A percentile compares a stretch with the other conserved stretches of the same genome.
These are phyloP conservation scores for Laodelphax striatellus DNA, from an alignment of 1,140 invertebrate species.

Conservation along the genomic window DNA sequence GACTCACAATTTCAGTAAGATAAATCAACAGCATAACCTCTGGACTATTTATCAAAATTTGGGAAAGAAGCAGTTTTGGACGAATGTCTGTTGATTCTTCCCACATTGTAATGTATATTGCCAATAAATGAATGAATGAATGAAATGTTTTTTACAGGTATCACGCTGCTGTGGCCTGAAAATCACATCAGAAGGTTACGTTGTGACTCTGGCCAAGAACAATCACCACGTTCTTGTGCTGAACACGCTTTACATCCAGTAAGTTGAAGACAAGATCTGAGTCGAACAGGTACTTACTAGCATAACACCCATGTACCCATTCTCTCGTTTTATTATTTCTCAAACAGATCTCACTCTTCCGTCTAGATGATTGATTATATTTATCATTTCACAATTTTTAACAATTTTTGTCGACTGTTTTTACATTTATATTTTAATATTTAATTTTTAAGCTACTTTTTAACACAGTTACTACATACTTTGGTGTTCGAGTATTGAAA, in stretches of 20 bases:
- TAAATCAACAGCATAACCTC: too few relatives aligned
- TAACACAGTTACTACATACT: background rate
- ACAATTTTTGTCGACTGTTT: background rate
- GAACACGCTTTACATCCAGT: slow-evolving; percentile 87
- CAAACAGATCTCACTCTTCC: slow-evolving; percentile 7
- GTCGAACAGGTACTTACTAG: background rate
- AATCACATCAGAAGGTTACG: slow-evolving; percentile 90
- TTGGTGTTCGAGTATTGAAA: background rate
- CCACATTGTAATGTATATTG: too few relatives aligned
- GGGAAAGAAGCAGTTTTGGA: too few relatives aligned
- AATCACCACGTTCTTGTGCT: slow-evolving; percentile 95
- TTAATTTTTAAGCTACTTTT: slow-evolving; percentile 2
- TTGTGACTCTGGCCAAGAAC: slow-evolving; percentile 95
- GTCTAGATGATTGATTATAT: background rate
- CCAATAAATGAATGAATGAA: too few relatives aligned
- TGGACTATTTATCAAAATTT: too few relatives aligned
- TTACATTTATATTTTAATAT: background rate
- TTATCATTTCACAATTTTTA: too few relatives aligned
- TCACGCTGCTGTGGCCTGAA: slow-evolving; percentile 94
- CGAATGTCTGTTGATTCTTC: too few relatives aligned
- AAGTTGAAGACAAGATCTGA: background rate
- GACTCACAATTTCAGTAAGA: too few relatives aligned
- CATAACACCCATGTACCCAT: background rate
- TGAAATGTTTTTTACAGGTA: slow-evolving; percentile 47
- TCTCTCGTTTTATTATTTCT: background rate